These are phyloP conservation scores for Nematolebias whitei DNA, from an alignment of 2,113 vertebrate species.

Conservation along the genomic window DNA sequence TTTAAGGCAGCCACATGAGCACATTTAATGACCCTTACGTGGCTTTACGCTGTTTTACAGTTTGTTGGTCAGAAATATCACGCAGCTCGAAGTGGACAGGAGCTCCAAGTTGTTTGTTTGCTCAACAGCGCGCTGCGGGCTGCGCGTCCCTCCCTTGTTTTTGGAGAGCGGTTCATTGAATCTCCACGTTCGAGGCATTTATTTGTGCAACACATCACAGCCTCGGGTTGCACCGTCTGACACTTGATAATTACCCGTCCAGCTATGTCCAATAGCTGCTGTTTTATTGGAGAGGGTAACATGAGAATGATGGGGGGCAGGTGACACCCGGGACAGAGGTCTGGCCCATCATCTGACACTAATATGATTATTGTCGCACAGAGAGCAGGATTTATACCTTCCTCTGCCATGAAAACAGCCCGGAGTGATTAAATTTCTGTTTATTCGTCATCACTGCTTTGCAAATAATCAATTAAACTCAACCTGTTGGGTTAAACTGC, in stretches of 20 bases:
- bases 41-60: neutral
- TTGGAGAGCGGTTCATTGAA: slow-evolving; percentile 69
- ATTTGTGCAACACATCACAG: slow-evolving; percentile 75
- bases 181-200: slow-evolving; percentile 58
- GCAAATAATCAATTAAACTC: neutral
- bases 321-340: neutral
- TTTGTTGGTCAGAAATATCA: neutral
- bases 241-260: slow-evolving; percentile 23
- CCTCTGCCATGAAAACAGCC: neutral
- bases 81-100: slow-evolving; percentile 20
- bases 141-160: slow-evolving; percentile 73
- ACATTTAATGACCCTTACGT: neutral
- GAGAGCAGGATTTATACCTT: neutral
- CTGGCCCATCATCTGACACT: neutral
- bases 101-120: slow-evolving; percentile 64
- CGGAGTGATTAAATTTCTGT: neutral
- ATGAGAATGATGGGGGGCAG: neutral
- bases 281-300: neutral
- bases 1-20: neutral
- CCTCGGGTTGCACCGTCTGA: slow-evolving; percentile 41
- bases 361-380: neutral
- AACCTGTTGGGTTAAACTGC: neutral
- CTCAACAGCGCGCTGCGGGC: slow-evolving; percentile 68
- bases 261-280: neutral
- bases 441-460: neutral